These are phyloP conservation scores for Nesidiocoris tenuis DNA, from an alignment of 2,888 invertebrate genomes.

Conservation along the genomic window DNA sequence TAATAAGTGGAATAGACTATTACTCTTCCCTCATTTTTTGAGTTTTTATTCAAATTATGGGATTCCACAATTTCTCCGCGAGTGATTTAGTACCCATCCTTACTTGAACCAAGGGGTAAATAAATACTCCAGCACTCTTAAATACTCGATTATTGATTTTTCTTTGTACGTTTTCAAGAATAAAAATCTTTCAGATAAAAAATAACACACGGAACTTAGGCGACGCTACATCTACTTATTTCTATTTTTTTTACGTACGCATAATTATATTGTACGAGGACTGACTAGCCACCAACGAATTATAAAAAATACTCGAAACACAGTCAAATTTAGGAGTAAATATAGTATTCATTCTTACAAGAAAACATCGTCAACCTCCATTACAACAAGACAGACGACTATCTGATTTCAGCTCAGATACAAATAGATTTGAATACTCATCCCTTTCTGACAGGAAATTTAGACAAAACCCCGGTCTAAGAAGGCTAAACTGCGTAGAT, in stretches of 20 bases:
- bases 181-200: conserved; percentile 32
- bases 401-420: too few relatives aligned
- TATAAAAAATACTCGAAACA: conserved; percentile 33
- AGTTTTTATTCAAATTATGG: too few relatives aligned
- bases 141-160: conserved; percentile 16
- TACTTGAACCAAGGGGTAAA: background rate
- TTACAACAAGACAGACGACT: too few relatives aligned
- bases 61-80: too few relatives aligned
- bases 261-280: background rate
- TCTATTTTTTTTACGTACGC: background rate
- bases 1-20: too few relatives aligned
- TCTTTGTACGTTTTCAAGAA: conserved; percentile 23
- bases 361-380: background rate
- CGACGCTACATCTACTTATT: conserved; percentile 6
- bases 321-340: conserved; percentile 1
- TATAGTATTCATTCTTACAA: conserved; percentile 12
- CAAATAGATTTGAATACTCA: too few relatives aligned
- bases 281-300: conserved; percentile 39
- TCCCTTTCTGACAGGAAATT: too few relatives aligned
- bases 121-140: background rate
- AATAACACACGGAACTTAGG: conserved; percentile 38
- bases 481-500: too few relatives aligned
- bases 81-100: too few relatives aligned
- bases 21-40: too few relatives aligned
- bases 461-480: too few relatives aligned